Base-by-base conservation (phyloP, 2,888 invertebrate species). In the Aspidiotus rigidus region DNA sequence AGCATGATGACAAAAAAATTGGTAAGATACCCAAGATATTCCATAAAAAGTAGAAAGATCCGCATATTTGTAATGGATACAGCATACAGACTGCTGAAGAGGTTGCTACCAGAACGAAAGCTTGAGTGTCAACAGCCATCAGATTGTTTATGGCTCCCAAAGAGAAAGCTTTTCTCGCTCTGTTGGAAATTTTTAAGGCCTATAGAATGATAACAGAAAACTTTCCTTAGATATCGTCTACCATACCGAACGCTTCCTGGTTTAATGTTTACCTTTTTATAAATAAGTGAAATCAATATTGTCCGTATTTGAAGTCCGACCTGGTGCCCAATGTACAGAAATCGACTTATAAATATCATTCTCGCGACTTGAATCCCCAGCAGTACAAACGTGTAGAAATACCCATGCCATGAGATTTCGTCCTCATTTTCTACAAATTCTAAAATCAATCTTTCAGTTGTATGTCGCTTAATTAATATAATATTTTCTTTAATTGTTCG, bases 271-370 rank as follows among this genome's bases (percentile, higher is more conserved):
- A 74, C 74, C 70, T 84, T 85, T 72, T 79, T 77, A 75, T 83
- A 84, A 53, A 84, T 80, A 17, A 81, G 78, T 40, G 82, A 78
- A 39, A 83, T 80, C 10, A 83, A 74, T 6, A 81, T 79, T 7
- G 83, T 80, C 71, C 82, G 77, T 8, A 84, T 78, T 69, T 82
- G 79, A 79, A 85, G 81, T 15, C 85, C 85, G 8, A 82, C 76
- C 1, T 81, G 74, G 75, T 82, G 79, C 77, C 81, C 79, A 41
- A 77, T 76, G 74, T 83, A 80, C 74, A 82, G 83, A 73, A 83
- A 83, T 72, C 82, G 81, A 60, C 82, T 80, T 60, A 82, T 77
- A 64, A 83, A 75, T 63, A 84, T 73, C 2, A 84, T 82, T 74
- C 82, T 81, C 1, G 81, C 44, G 7, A 80, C 74, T 0, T 83